These are phyloP conservation scores for Herpailurus yagouaroundi DNA, from an alignment of 2,113 vertebrate species.

Conservation along the genomic window DNA sequence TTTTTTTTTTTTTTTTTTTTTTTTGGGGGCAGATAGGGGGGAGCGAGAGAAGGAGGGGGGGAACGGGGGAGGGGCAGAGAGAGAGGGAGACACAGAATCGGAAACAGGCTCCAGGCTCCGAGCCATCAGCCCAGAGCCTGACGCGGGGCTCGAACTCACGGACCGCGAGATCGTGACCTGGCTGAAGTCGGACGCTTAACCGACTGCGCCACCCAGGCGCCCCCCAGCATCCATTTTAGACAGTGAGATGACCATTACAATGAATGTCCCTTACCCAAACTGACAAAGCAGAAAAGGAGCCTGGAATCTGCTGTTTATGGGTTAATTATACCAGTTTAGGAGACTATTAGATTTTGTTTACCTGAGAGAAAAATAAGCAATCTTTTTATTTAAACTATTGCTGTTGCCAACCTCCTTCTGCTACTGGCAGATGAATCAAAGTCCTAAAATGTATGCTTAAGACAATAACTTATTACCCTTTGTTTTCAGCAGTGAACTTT, in stretches of 20 bases:
- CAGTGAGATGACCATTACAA: background rate
- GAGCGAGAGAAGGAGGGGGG: no score
- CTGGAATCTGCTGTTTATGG: background rate
- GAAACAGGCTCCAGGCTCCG: no score
- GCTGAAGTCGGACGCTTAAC: no score
- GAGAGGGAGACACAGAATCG: no score
- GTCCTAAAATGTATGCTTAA: background rate
- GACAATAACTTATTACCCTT: background rate
- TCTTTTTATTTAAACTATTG: background rate
- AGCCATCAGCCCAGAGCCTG: no score
- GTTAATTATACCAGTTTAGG: background rate
- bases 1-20: no score
- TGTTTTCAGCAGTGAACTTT: background rate
- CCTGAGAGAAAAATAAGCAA: background rate
- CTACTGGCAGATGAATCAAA: background rate
- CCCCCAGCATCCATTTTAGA: accelerated
- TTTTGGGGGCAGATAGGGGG: no score
- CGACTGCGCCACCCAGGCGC: no score
- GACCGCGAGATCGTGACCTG: no score
- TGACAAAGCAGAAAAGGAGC: background rate
- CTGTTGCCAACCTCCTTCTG: background rate
- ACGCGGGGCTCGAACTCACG: no score
- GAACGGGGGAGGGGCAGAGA: no score
- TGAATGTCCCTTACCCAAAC: background rate
- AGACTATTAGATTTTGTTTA: background rate